A percentile compares a stretch with the other conserved stretches of the same genome.
These are phyloP conservation scores for Cephus pulcher DNA, from an alignment of 2,888 invertebrate species.

Conservation along the genomic window DNA sequence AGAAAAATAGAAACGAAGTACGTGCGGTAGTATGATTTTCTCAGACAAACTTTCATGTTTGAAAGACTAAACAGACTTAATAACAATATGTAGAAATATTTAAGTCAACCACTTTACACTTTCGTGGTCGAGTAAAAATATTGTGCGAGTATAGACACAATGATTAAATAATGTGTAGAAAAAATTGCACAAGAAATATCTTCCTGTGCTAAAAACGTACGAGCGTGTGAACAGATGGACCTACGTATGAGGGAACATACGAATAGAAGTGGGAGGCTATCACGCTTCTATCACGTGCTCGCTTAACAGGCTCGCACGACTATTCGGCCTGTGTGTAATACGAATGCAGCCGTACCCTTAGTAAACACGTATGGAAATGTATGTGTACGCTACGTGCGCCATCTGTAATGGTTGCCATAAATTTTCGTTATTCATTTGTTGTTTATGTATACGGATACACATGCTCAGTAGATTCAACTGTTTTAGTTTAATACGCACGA, in stretches of 20 bases:
- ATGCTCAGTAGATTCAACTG: no score
- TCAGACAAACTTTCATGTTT: neutral
- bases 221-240: neutral
- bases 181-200: neutral
- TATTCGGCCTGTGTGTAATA: neutral
- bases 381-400: no score
- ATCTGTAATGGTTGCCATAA: no score
- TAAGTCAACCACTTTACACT: no score
- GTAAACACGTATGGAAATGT: no score
- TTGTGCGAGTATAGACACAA: neutral
- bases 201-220: neutral
- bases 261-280: slow-evolving; percentile 9
- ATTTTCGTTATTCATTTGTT: no score
- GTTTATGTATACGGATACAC: no score
- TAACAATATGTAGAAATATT: no score
- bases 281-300: slow-evolving; percentile 45
- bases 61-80: neutral
- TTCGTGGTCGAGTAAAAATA: neutral
- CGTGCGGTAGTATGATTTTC: neutral
- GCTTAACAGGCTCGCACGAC: slow-evolving; percentile 29
- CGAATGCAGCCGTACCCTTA: no score
- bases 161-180: neutral
- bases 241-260: neutral
- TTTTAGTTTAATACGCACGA: no score
- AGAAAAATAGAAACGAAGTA: neutral